Evolutionary conservation across 2,113 vertebrate genomes (phyloP).

Genomic region (Campylomormyrus numenius): DNA sequence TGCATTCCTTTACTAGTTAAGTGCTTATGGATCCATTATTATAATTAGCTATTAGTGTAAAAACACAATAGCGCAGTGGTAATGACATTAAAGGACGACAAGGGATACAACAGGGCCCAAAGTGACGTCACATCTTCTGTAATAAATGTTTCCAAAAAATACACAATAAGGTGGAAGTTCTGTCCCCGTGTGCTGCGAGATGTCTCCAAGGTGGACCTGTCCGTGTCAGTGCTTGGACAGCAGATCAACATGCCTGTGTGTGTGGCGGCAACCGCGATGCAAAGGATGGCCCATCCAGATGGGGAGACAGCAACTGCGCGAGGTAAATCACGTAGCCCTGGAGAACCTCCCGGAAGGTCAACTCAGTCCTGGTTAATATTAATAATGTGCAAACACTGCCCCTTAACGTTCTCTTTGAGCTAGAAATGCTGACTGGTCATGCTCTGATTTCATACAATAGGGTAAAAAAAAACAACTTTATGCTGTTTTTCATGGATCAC

Average conservation of each 20-base stretch:
- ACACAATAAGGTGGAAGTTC: constrained; percentile 69
- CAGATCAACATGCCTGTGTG: constrained; percentile 79
- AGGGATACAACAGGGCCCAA: not conserved
- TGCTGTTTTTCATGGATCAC: not conserved
- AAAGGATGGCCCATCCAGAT: constrained; percentile 82
- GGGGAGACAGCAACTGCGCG: constrained; percentile 78
- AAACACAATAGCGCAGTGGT: not conserved
- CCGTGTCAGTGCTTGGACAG: constrained; percentile 71
- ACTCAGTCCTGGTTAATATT: not conserved
- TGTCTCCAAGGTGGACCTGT: constrained; percentile 72
- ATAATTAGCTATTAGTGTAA: not conserved
- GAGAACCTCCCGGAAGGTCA: not conserved
- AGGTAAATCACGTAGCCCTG: constrained; percentile 57
- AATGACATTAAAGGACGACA: not conserved
- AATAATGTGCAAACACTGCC: not conserved
- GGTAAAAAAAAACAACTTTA: not conserved
- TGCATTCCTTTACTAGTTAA: not conserved
- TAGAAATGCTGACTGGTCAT: not conserved
- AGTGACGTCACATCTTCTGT: not conserved
- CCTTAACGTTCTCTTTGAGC: not conserved
- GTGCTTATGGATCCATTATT: not conserved
- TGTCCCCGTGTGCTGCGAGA: constrained; percentile 78
- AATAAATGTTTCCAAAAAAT: not conserved
- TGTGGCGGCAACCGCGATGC: constrained; percentile 81
- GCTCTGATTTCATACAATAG: not conserved